Evolutionary conservation across 2,888 invertebrate genomes (phyloP).

Genomic region (Mechanitis mazaeus): DNA sequence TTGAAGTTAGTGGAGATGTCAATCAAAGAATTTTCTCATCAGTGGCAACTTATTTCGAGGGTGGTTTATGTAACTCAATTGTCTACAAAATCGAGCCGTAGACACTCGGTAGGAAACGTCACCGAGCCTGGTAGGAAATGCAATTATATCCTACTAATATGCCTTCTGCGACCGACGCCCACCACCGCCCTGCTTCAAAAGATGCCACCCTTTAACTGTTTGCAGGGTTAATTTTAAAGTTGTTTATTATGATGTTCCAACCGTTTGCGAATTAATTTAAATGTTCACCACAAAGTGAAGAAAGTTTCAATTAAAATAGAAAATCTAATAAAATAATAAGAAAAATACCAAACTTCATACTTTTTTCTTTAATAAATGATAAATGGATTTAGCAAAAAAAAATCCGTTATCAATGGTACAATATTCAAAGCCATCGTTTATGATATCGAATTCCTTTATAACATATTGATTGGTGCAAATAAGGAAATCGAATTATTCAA

Average conservation of each 20-base stretch:
- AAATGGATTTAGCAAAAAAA: neutral
- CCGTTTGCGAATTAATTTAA: conserved; percentile 45
- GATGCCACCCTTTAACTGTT: conserved; percentile 61
- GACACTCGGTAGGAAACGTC: conserved; percentile 66
- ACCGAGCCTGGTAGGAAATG: conserved; percentile 71
- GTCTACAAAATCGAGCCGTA: conserved; percentile 64
- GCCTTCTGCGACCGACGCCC: conserved; percentile 63
- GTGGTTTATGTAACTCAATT: conserved; percentile 73
- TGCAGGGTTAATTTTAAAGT: conserved; percentile 56
- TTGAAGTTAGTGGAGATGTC: conserved; percentile 41
- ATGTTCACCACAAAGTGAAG: conserved; percentile 5
- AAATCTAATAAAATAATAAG: conserved; percentile 6
- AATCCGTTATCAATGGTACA: neutral
- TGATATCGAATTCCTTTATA: conserved; percentile 64
- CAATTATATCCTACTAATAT: conserved; percentile 73
- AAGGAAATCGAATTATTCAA: conserved; percentile 77
- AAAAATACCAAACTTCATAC: neutral
- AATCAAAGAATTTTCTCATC: conserved; percentile 68
- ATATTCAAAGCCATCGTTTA: conserved; percentile 27
- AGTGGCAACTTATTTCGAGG: conserved; percentile 65
- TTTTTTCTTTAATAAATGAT: neutral
- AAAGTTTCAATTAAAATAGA: conserved; percentile 1
- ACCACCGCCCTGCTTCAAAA: conserved; percentile 40
- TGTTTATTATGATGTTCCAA: conserved; percentile 54
- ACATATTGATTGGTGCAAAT: conserved; percentile 75